These are phyloP conservation scores for Drosophila monieri DNA, from an alignment of 2,888 invertebrate genomes.

Conservation along the genomic window DNA sequence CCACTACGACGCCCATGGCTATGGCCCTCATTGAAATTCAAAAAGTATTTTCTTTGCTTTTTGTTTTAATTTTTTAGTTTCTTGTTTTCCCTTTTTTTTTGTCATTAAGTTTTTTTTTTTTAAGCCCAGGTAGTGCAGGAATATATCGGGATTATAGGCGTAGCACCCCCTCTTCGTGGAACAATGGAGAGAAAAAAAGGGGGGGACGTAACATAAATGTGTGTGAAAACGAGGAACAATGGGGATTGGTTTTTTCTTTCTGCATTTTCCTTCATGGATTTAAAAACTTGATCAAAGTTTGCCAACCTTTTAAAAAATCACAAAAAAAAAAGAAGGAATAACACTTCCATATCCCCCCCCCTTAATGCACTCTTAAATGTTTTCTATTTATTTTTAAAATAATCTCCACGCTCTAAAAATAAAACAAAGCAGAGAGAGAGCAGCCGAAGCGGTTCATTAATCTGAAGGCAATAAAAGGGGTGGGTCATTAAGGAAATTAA, in stretches of 20 bases:
- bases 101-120: constrained; percentile 19
- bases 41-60: constrained; percentile 3
- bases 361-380: background rate
- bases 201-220: background rate
- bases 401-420: background rate
- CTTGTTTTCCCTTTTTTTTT: constrained; percentile 1
- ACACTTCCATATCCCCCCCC: background rate
- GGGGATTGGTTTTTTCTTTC: background rate
- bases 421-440: background rate
- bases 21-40: too few relatives aligned
- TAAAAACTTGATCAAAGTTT: background rate
- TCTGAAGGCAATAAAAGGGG: background rate
- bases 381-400: background rate
- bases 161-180: background rate
- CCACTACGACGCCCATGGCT: background rate
- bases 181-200: background rate
- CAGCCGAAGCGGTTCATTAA: background rate
- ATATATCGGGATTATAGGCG: background rate
- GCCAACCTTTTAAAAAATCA: background rate
- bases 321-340: background rate
- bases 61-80: background rate
- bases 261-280: background rate
- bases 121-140: background rate
- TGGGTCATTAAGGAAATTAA: background rate
- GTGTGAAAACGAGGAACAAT: background rate